Conservation (phyloP, 2,888 invertebrate genomes). For the Orchesella flavescens region DNA sequence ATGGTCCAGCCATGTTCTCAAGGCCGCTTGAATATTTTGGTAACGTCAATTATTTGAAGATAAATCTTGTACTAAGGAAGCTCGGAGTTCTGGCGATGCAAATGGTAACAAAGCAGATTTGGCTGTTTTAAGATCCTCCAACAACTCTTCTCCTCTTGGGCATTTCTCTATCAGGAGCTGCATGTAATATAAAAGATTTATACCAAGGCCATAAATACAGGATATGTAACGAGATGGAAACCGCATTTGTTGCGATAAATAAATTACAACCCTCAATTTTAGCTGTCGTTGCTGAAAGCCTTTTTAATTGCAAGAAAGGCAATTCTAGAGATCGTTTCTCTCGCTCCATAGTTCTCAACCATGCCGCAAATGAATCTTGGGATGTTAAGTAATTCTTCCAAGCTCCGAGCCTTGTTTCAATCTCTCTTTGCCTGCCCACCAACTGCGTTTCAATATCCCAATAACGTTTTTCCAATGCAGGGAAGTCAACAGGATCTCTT, state of each 20-base stretch:
- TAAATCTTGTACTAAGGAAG: conserved; percentile 67
- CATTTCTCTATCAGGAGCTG: conserved; percentile 58
- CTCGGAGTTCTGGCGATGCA: conserved; percentile 64
- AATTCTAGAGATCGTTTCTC: conserved; percentile 86
- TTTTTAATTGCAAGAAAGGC: conserved; percentile 85
- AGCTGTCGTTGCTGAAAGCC: conserved; percentile 77
- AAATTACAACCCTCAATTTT: conserved; percentile 63
- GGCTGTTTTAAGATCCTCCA: conserved; percentile 62
- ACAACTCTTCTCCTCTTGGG: conserved; percentile 65
- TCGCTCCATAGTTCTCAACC: conserved; percentile 87
- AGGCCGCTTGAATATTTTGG: conserved; percentile 69
- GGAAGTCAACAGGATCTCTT: conserved; percentile 43
- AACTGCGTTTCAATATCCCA: conserved; percentile 73
- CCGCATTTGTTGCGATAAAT: not conserved
- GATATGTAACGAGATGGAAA: not conserved
- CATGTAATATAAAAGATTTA: not conserved
- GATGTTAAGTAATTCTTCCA: conserved; percentile 87
- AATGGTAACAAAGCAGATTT: conserved; percentile 59
- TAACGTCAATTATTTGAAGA: conserved; percentile 61
- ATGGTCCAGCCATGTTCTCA: conserved; percentile 70
- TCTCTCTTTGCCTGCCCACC: conserved; percentile 81
- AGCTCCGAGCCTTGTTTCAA: conserved; percentile 81
- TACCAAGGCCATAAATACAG: not conserved
- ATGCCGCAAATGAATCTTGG: conserved; percentile 82
- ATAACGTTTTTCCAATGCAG: conserved; percentile 53